Evolutionary conservation across 2,113 vertebrate species (phyloP).

Genomic region (Atrichornis clamosus): DNA sequence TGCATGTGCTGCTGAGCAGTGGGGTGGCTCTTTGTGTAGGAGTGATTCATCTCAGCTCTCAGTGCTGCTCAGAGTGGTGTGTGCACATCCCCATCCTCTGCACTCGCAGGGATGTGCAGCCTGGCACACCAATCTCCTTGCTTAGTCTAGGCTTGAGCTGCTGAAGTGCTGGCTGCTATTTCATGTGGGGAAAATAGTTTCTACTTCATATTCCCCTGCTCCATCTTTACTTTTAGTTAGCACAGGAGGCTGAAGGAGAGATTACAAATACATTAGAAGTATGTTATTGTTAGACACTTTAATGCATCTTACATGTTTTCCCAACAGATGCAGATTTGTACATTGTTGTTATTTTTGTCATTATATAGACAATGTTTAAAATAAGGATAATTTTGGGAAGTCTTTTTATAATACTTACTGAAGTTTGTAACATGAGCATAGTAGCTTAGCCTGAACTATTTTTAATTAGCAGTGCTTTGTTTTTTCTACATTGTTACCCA

Average conservation of each 20-base stretch:
- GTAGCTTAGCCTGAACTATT: constrained; percentile 71
- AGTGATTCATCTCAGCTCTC: not conserved
- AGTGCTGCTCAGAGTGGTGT: fast-evolving
- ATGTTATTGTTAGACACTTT: not conserved
- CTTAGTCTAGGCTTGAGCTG: not conserved
- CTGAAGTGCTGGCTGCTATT: not conserved
- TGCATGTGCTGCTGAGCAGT: fast-evolving
- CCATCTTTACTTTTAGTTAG: not conserved
- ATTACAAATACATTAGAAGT: not conserved
- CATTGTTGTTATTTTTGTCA: not conserved
- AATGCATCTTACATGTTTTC: not conserved
- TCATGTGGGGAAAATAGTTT: fast-evolving
- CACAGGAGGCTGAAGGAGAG: not conserved
- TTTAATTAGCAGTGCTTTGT: constrained; percentile 69
- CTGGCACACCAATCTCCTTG: not conserved
- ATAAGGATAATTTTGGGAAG: constrained; percentile 67
- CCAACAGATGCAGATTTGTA: not conserved
- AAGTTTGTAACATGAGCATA: constrained; percentile 71
- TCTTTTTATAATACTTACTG: constrained; percentile 61
- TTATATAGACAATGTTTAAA: constrained; percentile 68
- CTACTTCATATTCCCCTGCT: not conserved
- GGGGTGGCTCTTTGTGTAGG: not conserved
- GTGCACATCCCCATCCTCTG: not conserved
- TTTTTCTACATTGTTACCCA: constrained; percentile 42
- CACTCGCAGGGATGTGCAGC: fast-evolving